phyloP scores from a whole-genome alignment of 1,140 invertebrate species.

The Branchinecta lindahli region DNA sequence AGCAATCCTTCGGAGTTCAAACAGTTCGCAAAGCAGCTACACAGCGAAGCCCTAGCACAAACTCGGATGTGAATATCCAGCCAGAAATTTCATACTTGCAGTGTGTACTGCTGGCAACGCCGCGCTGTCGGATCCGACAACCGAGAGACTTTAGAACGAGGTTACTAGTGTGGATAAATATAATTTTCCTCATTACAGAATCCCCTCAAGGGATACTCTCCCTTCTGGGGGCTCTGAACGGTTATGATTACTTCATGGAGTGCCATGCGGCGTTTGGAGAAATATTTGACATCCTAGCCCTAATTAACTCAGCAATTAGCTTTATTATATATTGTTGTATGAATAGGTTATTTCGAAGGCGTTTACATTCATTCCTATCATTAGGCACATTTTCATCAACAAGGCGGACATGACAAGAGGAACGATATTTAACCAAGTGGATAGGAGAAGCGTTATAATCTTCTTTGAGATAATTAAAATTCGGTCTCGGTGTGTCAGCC shows the following conservation, averaged over 20 bases:
- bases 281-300: constrained; percentile 3
- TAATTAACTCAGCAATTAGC: constrained; percentile 1
- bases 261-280: not conserved
- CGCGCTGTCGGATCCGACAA: not conserved
- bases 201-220: not conserved
- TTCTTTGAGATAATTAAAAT: too few species aligned
- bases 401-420: too few species aligned
- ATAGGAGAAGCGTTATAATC: too few species aligned
- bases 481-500: too few species aligned
- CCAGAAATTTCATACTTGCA: not conserved
- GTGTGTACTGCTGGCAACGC: not conserved
- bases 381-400: too few species aligned
- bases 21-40: not conserved
- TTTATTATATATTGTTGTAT: constrained; percentile 1
- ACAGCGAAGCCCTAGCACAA: not conserved
- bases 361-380: not conserved
- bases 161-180: not conserved
- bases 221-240: not conserved
- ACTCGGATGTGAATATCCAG: not conserved
- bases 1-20: not conserved
- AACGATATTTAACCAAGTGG: too few species aligned
- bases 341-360: constrained; percentile 1
- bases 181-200: not conserved
- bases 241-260: not conserved
- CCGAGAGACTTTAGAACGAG: constrained; percentile 2